Evolutionary conservation across 2,797 vertebrate genomes (phyloP).

Genomic region (Siniperca undulata): DNA sequence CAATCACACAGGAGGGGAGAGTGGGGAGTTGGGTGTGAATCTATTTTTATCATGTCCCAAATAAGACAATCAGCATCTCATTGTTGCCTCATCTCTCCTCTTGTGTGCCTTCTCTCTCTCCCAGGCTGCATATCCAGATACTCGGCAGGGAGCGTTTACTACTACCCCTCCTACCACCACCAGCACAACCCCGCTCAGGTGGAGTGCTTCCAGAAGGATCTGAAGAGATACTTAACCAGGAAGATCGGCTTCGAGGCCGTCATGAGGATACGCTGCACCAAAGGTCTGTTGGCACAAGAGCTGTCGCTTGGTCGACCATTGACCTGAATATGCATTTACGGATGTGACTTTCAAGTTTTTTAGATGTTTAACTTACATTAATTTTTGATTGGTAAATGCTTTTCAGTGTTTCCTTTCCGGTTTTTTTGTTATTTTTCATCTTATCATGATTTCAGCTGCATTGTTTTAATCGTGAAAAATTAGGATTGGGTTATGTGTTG

Average conservation of each 20-base stretch:
- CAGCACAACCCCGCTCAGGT: slow-evolving; percentile 93
- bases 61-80: background rate
- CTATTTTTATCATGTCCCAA: background rate
- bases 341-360: background rate
- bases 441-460: background rate
- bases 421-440: background rate
- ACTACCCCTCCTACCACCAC: slow-evolving; percentile 95
- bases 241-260: slow-evolving; percentile 99
- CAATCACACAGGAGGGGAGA: background rate
- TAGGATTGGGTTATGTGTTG: background rate
- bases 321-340: background rate
- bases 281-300: slow-evolving; percentile 84
- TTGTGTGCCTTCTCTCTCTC: slow-evolving; percentile 22
- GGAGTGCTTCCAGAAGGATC: slow-evolving; percentile 93
- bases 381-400: background rate
- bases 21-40: background rate
- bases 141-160: slow-evolving; percentile 95
- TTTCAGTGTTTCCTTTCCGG: background rate
- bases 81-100: background rate
- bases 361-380: background rate
- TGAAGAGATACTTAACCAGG: slow-evolving; percentile 94
- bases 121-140: slow-evolving; percentile 97
- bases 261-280: slow-evolving; percentile 98
- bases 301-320: background rate
- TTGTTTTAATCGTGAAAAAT: background rate